Conservation (phyloP, 2,888 invertebrate genomes). For the Epicampocera succincta region DNA sequence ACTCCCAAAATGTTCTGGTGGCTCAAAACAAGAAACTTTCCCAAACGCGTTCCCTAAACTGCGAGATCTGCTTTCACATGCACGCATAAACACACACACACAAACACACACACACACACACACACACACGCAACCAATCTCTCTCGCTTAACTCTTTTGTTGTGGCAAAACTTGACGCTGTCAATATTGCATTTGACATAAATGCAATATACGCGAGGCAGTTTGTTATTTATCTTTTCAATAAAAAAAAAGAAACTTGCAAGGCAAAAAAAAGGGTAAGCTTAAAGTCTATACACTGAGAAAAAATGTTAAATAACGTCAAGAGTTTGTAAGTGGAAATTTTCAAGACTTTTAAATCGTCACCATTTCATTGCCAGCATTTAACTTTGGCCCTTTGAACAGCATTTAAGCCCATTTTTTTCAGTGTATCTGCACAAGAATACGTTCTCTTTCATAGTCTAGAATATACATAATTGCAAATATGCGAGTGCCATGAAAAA, state of each 20-base stretch:
- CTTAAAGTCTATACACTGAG: neutral
- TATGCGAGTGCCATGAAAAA: constrained; percentile 4
- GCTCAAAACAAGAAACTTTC: too few relatives aligned
- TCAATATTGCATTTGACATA: constrained; percentile 78
- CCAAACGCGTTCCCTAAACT: too few relatives aligned
- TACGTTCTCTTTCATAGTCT: neutral
- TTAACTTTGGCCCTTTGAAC: too few relatives aligned
- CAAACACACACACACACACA: neutral
- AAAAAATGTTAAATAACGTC: too few relatives aligned
- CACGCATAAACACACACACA: neutral
- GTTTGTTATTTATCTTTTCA: constrained; percentile 49
- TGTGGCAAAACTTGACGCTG: constrained; percentile 71
- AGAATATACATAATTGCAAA: constrained; percentile 5
- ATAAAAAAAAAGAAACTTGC: constrained; percentile 20
- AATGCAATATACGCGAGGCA: constrained; percentile 76
- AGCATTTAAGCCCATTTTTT: too few relatives aligned
- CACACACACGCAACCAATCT: neutral
- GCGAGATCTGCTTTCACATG: too few relatives aligned
- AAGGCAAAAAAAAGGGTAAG: constrained; percentile 16
- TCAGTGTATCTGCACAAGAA: neutral
- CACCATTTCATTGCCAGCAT: too few relatives aligned
- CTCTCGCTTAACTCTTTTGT: constrained; percentile 6
- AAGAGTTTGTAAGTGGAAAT: too few relatives aligned
- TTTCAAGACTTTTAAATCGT: too few relatives aligned
- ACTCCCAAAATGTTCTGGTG: too few relatives aligned